A percentile compares a stretch with the other conserved stretches of the same genome.
phyloP scores from a whole-genome alignment of 2,113 vertebrate genomes.

The Aegypius monachus region DNA sequence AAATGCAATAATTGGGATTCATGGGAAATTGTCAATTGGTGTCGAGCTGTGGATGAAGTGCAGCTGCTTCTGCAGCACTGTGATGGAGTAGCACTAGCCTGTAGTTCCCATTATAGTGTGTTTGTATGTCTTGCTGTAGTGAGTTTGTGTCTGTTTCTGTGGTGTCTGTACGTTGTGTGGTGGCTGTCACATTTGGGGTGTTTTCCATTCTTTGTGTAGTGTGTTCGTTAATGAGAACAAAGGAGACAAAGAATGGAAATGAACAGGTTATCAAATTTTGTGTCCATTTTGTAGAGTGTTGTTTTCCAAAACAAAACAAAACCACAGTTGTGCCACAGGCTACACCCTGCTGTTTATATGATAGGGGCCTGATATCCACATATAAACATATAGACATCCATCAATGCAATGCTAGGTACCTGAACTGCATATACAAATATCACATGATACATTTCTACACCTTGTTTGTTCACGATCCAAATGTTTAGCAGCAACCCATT shows the following conservation, averaged over 20 bases:
- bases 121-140: neutral
- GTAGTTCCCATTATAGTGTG: neutral
- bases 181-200: rapidly evolving
- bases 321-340: neutral
- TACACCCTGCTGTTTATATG: neutral
- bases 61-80: neutral
- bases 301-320: neutral
- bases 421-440: neutral
- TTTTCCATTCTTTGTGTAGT: neutral
- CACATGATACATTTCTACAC: neutral
- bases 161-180: neutral
- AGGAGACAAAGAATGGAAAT: neutral
- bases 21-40: neutral
- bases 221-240: neutral
- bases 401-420: neutral
- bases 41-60: neutral
- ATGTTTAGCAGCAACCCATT: neutral
- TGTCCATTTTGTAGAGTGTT: neutral
- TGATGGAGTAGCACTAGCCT: neutral
- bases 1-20: neutral
- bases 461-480: rapidly evolving
- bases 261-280: neutral
- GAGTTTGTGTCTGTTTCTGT: neutral
- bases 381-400: neutral
- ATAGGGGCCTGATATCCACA: neutral